phyloP scores from a whole-genome alignment of 2,113 vertebrate genomes.

The Mobula birostris region DNA sequence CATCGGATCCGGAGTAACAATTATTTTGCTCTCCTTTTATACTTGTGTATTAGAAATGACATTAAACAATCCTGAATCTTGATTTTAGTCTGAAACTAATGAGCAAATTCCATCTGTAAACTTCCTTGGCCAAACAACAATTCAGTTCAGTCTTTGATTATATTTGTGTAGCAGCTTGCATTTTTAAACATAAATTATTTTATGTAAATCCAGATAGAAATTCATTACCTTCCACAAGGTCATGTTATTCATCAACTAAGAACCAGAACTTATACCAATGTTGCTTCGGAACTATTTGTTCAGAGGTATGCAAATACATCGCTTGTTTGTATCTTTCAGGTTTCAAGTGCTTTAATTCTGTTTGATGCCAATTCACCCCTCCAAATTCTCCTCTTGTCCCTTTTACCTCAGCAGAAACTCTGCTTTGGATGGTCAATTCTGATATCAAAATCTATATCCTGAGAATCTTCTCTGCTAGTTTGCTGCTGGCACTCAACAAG shows the following conservation, averaged over 20 bases:
- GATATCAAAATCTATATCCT: background rate
- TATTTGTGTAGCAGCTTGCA: background rate
- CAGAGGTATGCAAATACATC: background rate
- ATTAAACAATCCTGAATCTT: no score
- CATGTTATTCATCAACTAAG: background rate
- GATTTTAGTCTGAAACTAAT: background rate
- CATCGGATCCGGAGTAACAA: no score
- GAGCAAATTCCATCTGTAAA: background rate
- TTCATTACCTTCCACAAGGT: background rate
- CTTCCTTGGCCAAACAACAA: background rate
- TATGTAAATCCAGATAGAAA: background rate
- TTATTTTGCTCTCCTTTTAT: no score
- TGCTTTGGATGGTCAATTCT: background rate
- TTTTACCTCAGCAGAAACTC: background rate
- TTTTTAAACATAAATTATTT: background rate
- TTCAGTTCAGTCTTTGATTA: background rate
- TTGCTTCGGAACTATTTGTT: background rate
- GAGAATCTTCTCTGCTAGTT: background rate
- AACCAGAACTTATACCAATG: background rate
- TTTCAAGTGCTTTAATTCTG: background rate
- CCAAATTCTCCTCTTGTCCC: background rate
- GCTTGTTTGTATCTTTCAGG: background rate
- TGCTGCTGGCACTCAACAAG: background rate
- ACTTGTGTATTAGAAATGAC: no score
- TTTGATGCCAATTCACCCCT: background rate